Percentiles rank a stretch among this genome's conserved stretches.
phyloP scores from a whole-genome alignment of 2,797 vertebrate species.

The Ptychadena robeensis region DNA sequence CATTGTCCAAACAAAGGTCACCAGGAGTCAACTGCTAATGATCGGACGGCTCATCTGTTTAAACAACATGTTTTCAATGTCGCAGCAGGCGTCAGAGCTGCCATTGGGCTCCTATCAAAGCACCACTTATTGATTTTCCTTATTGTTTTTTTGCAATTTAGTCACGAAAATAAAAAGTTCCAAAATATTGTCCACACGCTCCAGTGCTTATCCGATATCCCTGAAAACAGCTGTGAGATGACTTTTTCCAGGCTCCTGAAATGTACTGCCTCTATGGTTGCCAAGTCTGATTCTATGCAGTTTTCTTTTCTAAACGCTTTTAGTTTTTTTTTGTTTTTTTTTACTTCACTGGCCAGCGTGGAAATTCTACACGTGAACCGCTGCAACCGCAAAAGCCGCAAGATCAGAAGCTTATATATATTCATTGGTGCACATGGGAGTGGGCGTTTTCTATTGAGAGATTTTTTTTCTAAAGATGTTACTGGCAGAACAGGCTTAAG shows the following conservation, averaged over 20 bases:
- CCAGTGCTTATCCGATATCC: conserved; percentile 41
- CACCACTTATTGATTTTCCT: neutral
- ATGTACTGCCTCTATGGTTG: conserved; percentile 19
- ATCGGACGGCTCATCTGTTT: neutral
- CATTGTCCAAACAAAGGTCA: conserved; percentile 7
- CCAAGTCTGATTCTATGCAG: conserved; percentile 17
- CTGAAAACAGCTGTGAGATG: conserved; percentile 47
- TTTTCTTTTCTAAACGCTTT: neutral
- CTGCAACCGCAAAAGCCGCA: conserved; percentile 25
- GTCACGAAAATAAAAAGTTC: conserved; percentile 6
- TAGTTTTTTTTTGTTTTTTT: conserved; percentile 16
- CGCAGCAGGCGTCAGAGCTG: too few relatives aligned
- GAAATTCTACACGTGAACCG: conserved; percentile 25
- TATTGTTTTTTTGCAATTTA: conserved; percentile 10
- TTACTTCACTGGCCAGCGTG: neutral
- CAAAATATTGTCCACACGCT: conserved; percentile 31
- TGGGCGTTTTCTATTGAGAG: neutral
- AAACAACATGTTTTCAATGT: neutral
- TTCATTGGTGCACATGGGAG: neutral
- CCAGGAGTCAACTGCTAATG: neutral
- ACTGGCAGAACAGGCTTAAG: neutral
- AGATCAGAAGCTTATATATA: conserved; percentile 11
- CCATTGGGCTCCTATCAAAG: neutral
- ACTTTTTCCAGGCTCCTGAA: conserved; percentile 54
- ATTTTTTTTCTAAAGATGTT: neutral